Evolutionary conservation across 2,113 vertebrate species (phyloP).

Genomic region (Saimiri boliviensis): DNA sequence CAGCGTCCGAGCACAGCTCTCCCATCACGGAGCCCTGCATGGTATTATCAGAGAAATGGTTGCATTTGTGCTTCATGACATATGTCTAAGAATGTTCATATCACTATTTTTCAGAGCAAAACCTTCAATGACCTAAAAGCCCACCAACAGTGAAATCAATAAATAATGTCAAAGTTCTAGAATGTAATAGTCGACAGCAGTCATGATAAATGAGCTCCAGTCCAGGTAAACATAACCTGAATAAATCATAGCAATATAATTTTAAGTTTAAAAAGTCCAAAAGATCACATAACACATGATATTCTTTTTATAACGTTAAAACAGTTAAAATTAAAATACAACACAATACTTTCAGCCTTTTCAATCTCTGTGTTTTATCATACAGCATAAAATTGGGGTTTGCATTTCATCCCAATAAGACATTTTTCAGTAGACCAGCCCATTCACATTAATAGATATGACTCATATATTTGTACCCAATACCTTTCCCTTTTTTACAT

Average conservation of each 20-base stretch:
- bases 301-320: neutral
- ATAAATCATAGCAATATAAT: neutral
- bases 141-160: neutral
- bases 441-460: too few relatives aligned
- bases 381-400: too few relatives aligned
- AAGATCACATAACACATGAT: neutral
- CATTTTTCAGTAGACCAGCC: too few relatives aligned
- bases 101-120: neutral
- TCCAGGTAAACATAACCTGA: neutral
- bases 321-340: neutral
- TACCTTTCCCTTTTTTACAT: conserved; percentile 74
- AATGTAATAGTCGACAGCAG: neutral
- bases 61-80: neutral
- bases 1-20: neutral
- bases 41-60: neutral
- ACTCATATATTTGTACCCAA: too few relatives aligned
- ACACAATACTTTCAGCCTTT: too few relatives aligned
- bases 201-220: neutral
- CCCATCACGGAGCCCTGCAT: neutral
- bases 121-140: neutral
- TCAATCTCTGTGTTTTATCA: too few relatives aligned
- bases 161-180: neutral
- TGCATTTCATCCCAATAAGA: too few relatives aligned
- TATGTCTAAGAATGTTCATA: neutral
- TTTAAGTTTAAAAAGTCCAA: neutral